Conservation (phyloP, 2,113 vertebrate genomes). For the Corvus cornix region DNA sequence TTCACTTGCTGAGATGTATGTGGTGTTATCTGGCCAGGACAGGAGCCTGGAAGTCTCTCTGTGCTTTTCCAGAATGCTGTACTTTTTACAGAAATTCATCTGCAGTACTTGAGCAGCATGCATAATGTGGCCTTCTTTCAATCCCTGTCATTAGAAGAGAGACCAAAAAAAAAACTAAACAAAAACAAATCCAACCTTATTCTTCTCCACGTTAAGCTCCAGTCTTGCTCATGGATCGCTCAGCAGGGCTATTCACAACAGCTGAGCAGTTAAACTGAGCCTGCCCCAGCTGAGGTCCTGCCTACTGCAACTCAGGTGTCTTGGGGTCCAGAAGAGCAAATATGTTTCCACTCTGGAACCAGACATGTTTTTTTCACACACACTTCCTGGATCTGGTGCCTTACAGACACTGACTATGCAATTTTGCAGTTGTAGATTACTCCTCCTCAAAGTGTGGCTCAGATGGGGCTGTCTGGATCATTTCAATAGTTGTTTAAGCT, state of each 20-base stretch:
- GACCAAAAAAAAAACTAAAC: accelerated
- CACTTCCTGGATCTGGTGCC: accelerated
- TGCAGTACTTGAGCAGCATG: not conserved
- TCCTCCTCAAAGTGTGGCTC: not conserved
- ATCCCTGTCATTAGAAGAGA: not conserved
- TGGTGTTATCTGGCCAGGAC: not conserved
- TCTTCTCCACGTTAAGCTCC: not conserved
- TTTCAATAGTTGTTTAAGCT: not conserved
- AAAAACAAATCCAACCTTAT: not conserved
- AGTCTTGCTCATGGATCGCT: not conserved
- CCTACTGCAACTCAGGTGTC: not conserved
- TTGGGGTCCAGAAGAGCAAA: not conserved
- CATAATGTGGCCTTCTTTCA: not conserved
- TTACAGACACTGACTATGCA: not conserved
- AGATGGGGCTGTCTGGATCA: not conserved
- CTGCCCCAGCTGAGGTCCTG: not conserved
- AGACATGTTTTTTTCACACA: not conserved
- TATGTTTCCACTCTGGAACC: not conserved
- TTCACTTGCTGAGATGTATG: not conserved
- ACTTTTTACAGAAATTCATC: not conserved
- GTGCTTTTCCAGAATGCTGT: not conserved
- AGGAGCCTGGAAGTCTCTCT: not conserved
- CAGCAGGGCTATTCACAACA: not conserved
- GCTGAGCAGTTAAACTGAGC: not conserved
- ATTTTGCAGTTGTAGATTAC: not conserved